A percentile compares a stretch with the other conserved stretches of the same genome.
These are phyloP conservation scores for Furcifer pardalis DNA, from an alignment of 2,797 vertebrate genomes.

Conservation along the genomic window DNA sequence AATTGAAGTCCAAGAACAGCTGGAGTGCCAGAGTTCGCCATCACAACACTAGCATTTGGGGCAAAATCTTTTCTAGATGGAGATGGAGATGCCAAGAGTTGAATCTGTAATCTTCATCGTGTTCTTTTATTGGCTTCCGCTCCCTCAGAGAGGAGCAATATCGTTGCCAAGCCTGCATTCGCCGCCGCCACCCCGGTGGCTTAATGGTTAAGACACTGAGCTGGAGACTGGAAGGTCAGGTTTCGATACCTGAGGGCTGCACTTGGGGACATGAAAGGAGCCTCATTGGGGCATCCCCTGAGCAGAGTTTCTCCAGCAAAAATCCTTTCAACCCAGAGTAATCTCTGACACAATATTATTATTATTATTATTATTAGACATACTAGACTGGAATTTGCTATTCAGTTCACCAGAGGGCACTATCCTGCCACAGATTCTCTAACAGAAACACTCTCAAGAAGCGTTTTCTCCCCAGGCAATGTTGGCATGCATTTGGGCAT, in stretches of 20 bases:
- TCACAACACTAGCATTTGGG: not conserved
- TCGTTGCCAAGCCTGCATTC: not conserved
- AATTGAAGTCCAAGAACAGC: too few species aligned
- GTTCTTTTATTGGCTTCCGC: too few species aligned
- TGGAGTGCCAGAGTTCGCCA: too few species aligned
- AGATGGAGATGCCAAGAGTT: not conserved
- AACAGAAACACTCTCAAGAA: not conserved
- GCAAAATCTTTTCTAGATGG: not conserved
- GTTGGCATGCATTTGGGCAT: not conserved
- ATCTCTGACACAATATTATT: too few species aligned
- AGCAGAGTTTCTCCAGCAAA: too few species aligned
- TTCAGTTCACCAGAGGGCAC: constrained; percentile 11
- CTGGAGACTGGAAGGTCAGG: too few species aligned
- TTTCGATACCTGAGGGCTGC: too few species aligned
- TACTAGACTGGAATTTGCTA: not conserved
- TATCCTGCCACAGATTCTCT: not conserved
- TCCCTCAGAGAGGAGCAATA: not conserved
- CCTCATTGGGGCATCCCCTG: too few species aligned
- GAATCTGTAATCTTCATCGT: not conserved
- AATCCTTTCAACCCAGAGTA: too few species aligned
- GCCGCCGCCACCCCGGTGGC: too few species aligned
- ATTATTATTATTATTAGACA: not conserved
- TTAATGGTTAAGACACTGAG: too few species aligned
- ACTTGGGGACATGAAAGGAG: too few species aligned
- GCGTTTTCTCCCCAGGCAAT: not conserved